These are phyloP conservation scores for Heliconius hermathena DNA, from an alignment of 1,140 invertebrate genomes.

Conservation along the genomic window DNA sequence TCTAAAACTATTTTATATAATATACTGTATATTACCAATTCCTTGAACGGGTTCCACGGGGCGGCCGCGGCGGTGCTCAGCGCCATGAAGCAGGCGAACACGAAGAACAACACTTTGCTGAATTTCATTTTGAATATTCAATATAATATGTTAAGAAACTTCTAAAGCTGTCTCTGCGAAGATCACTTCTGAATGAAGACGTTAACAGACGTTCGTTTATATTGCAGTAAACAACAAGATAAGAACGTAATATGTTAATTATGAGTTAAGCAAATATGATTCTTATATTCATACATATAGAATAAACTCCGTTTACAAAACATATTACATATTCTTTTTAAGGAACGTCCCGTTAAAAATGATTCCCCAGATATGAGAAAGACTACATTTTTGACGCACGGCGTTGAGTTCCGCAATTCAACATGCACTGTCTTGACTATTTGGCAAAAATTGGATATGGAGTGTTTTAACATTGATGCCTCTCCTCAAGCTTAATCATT, in stretches of 20 bases:
- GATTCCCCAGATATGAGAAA: too few relatives aligned
- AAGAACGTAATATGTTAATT: background rate
- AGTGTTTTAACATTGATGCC: too few relatives aligned
- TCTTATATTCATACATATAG: too few relatives aligned
- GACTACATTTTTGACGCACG: too few relatives aligned
- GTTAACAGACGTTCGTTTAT: background rate
- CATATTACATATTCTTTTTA: too few relatives aligned
- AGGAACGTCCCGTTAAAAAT: too few relatives aligned
- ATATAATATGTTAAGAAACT: background rate
- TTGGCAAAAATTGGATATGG: too few relatives aligned
- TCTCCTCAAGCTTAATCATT: too few relatives aligned
- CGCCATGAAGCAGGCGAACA: slow-evolving; percentile 49
- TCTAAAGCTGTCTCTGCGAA: background rate
- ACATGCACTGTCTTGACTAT: too few relatives aligned
- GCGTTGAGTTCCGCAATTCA: too few relatives aligned
- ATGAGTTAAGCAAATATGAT: background rate
- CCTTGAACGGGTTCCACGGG: slow-evolving; percentile 59
- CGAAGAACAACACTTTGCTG: slow-evolving; percentile 52
- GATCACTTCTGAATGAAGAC: background rate
- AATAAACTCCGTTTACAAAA: too few relatives aligned
- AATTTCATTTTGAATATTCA: slow-evolving; percentile 52
- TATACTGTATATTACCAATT: slow-evolving; percentile 46
- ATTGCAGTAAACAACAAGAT: background rate
- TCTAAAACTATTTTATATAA: too few relatives aligned
- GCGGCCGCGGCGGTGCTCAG: slow-evolving; percentile 42